phyloP scores from a whole-genome alignment of 2,888 invertebrate species.

The Eristalinus aeneus region DNA sequence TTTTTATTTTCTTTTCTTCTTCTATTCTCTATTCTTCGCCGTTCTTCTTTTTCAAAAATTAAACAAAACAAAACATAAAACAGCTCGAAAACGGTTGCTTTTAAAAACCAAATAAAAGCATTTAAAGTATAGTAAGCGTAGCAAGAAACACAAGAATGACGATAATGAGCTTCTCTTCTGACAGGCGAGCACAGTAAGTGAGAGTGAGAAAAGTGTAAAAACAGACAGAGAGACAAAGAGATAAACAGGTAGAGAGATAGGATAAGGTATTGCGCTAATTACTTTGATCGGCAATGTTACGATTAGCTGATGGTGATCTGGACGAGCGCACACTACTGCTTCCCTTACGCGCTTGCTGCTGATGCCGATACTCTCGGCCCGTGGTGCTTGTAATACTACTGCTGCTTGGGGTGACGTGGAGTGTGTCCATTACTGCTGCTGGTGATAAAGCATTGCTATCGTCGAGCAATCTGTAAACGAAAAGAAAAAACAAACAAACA shows the following conservation, averaged over 20 bases:
- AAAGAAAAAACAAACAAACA: slow-evolving; percentile 6
- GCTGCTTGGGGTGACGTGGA: slow-evolving; percentile 72
- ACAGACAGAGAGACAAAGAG: slow-evolving; percentile 27
- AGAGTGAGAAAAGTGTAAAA: slow-evolving; percentile 1
- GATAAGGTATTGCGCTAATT: slow-evolving; percentile 72
- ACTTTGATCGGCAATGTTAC: slow-evolving; percentile 78
- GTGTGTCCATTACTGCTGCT: slow-evolving; percentile 73
- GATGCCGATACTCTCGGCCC: slow-evolving; percentile 54
- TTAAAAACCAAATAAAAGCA: slow-evolving; percentile 11
- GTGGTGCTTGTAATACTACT: slow-evolving; percentile 72
- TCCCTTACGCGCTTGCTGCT: slow-evolving; percentile 69
- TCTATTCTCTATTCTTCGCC: too few species aligned
- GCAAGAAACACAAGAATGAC: slow-evolving; percentile 39
- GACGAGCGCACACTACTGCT: slow-evolving; percentile 75
- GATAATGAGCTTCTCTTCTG: slow-evolving; percentile 33
- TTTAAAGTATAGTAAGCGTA: slow-evolving; percentile 15
- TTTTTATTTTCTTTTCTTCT: background rate
- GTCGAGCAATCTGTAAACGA: slow-evolving; percentile 54
- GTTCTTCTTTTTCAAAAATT: background rate
- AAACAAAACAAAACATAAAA: background rate
- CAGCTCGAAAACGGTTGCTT: slow-evolving; percentile 1
- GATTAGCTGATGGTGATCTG: slow-evolving; percentile 78
- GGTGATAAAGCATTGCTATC: slow-evolving; percentile 47
- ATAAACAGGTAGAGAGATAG: slow-evolving; percentile 32
- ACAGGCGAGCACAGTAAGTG: slow-evolving; percentile 7